Base-by-base conservation (phyloP, 2,888 invertebrate species). In the Diachrysia chrysitis region DNA sequence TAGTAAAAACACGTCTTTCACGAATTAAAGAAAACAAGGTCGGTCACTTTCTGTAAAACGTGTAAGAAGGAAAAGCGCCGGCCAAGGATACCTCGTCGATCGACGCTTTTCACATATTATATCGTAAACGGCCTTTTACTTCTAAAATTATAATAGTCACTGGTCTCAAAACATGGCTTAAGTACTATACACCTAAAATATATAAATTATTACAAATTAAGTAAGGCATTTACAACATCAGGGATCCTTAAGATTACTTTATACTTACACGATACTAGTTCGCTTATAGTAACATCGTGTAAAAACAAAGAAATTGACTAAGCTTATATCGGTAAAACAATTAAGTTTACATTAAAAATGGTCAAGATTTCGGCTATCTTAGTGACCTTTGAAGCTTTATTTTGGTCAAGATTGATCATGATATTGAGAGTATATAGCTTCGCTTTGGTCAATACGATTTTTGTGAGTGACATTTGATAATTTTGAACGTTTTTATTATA, bases 131-230 rank as follows among this genome's bases (percentile, higher is more conserved):
- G 90, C 91, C 92, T 87, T 90, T 91, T 90, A 92, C 87, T 92
- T 91, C 93, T 94, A 90, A 95, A 93, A 95, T 93, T 92, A 94
- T 90, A 95, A 94, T 94, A 95, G 93, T 94, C 94, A 95, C 94
- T 94, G 95, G 95, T 95, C 95, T 95, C 92, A 92, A 94, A 93
- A 95, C 94, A 95, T 95, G 95, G 95, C 95, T 95, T 95, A 95
- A 94, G 95, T 95, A 95, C 95, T 95, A 95, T 95, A 95, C 95
- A 95, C 93, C 95, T 95, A 95, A 93, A 93, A 94, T 95, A 95
- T 93, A 95, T 95, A 95, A 95, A 95, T 95, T 95, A 95, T 95
- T 95, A 95, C 93, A 95, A 95, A 95, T 94, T 95, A 95, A 94
- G 93, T 94, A 95, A 95, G 95, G 95, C 95, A 95, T 95, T 94